Conservation (phyloP, 2,113 vertebrate genomes). For the Blennius ocellaris region DNA sequence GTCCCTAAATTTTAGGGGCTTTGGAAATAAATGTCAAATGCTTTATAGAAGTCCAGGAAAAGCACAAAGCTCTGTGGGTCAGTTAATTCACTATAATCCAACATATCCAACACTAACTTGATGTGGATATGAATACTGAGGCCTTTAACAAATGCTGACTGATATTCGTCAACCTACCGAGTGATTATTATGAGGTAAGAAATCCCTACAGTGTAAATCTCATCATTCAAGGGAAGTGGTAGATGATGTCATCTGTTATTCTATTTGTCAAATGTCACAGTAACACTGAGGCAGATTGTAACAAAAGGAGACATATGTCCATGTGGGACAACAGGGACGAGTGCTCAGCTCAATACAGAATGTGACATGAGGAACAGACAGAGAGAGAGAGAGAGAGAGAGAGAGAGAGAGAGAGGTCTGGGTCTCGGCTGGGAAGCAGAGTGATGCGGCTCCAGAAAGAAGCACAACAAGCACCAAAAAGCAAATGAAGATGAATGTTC, state of each 20-base stretch:
- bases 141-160: no score
- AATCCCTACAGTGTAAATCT: conserved; percentile 34
- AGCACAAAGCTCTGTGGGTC: no score
- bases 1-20: no score
- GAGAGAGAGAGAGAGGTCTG: conserved; percentile 7
- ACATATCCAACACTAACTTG: no score
- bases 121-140: no score
- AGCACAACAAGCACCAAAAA: conserved; percentile 43
- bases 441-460: conserved; percentile 66
- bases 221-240: conserved; percentile 51
- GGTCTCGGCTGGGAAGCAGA: conserved; percentile 58
- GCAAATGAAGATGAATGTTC: conserved; percentile 80
- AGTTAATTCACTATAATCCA: no score
- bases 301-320: conserved; percentile 61
- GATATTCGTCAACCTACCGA: no score
- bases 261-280: conserved; percentile 71
- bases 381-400: no score
- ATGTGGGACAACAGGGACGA: conserved; percentile 38
- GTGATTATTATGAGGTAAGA: no score
- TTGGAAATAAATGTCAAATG: no score
- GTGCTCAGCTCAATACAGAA: conserved; percentile 52
- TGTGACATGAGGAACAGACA: conserved; percentile 1
- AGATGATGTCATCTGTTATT: conserved; percentile 39
- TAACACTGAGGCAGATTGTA: conserved; percentile 52
- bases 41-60: no score